Conservation (phyloP, 2,888 invertebrate genomes). For the Erebia epiphron region DNA sequence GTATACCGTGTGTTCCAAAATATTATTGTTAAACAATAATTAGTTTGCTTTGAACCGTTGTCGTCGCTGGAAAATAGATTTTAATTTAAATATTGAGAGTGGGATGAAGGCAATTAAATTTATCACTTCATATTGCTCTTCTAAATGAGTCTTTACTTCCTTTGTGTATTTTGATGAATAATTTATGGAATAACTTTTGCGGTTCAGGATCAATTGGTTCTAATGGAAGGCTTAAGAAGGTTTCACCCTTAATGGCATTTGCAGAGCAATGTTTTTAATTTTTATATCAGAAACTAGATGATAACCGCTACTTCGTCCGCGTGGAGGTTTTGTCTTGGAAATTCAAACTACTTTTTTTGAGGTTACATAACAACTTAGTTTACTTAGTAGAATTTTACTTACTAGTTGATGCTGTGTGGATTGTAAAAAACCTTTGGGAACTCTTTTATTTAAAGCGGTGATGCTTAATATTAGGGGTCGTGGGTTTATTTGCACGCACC, state of each 20-base stretch:
- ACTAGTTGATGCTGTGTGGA: too few species aligned
- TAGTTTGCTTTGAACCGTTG: slow-evolving; percentile 4
- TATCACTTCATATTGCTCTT: slow-evolving; percentile 25
- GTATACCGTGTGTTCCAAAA: background rate
- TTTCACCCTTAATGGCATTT: background rate
- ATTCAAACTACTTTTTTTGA: too few species aligned
- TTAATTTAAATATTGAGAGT: slow-evolving; percentile 10
- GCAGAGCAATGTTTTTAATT: background rate
- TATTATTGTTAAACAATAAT: background rate
- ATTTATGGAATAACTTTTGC: slow-evolving; percentile 20
- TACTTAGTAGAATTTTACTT: too few species aligned
- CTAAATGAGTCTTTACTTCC: slow-evolving; percentile 23
- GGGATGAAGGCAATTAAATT: slow-evolving; percentile 12
- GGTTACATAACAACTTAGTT: too few species aligned
- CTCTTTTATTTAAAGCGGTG: too few species aligned
- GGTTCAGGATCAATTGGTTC: slow-evolving; percentile 9
- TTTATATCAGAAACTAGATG: too few species aligned
- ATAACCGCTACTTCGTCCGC: too few species aligned
- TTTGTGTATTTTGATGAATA: slow-evolving; percentile 25
- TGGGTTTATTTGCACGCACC: too few species aligned
- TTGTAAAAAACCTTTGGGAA: too few species aligned
- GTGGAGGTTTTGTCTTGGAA: too few species aligned
- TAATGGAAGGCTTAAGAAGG: slow-evolving; percentile 19
- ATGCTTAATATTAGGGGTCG: too few species aligned
- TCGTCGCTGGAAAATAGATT: background rate